Evolutionary conservation across 2,113 vertebrate genomes (phyloP), one percentile per base, ranked within the genome.

Genomic region (Cyrtonyx montezumae): DNA sequence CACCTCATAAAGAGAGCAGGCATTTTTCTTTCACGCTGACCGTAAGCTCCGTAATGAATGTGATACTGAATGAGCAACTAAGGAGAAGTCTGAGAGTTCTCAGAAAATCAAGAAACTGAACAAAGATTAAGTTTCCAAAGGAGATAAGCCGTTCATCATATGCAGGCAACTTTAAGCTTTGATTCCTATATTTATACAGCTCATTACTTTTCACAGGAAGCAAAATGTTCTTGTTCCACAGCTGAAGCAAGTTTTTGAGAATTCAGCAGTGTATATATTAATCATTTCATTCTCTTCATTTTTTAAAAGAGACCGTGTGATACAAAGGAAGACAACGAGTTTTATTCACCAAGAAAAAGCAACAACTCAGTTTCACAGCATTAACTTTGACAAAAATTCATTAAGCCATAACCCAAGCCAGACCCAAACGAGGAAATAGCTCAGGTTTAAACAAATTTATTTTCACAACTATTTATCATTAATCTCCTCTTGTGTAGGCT

Each of bases 331-430:
- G 79, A 89, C 84, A 95, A 87, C 32, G 30, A 55, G 56, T 88
- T 87, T 82, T 48, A 91, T 81, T 94, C 80, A 93, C 65, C 46
- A 96, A 84, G 42, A 95, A 81, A 91, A 77, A 90, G 68, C 51
- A 94, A 94, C 63, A 88, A 67, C 70, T 95, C 70, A 68, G 86
- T 40, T 94, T 63, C 78, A 77, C 93, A 89, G 95, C 95, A 95
- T 95, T 97, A 94, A 92, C 95, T 96, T 73, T 96, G 95, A 97
- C 91, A 97, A 97, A 97, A 96, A 97, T 76, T 95, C 89, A 95
- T 69, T 67, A 91, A 93, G 77, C 46, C 20, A 21, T 85, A 97
- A 87, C 87, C 86, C 86, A 91, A n/a, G n/a, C 56, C 2, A 13
- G 62, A 73, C 85, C 81, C 87, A 84, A 87, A 92, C 79, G 83